Percentiles rank a stretch among this genome's conserved stretches.
Conservation (phyloP, 2,888 invertebrate genomes). For the Caenorhabditis imperialis region DNA sequence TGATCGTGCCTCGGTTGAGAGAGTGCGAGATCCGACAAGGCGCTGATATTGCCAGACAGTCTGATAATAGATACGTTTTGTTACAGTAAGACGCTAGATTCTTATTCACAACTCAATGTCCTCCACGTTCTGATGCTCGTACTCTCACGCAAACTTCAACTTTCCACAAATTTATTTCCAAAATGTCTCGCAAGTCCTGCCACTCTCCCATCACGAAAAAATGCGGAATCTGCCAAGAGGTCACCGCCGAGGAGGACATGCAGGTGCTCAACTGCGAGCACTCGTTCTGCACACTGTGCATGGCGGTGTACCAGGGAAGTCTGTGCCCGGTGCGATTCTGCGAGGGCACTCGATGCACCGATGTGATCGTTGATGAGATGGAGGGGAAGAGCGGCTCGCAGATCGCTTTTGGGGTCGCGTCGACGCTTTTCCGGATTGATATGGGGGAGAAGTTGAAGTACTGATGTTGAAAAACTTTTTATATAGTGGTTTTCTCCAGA, state of each 20-base stretch:
- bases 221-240: conserved; percentile 56
- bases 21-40: too few relatives aligned
- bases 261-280: conserved; percentile 61
- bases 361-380: conserved; percentile 65
- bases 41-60: too few relatives aligned
- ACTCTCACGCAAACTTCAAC: too few relatives aligned
- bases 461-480: not conserved
- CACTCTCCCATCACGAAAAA: conserved; percentile 1
- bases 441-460: conserved; percentile 49
- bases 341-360: conserved; percentile 56
- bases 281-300: conserved; percentile 58
- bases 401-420: conserved; percentile 56
- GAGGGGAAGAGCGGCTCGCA: conserved; percentile 44
- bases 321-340: conserved; percentile 62
- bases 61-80: too few relatives aligned
- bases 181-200: too few relatives aligned
- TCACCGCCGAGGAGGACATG: conserved; percentile 53
- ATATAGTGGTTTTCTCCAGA: conserved; percentile 12
- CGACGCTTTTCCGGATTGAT: conserved; percentile 43
- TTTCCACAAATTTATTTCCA: too few relatives aligned
- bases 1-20: too few relatives aligned
- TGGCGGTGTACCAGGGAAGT: conserved; percentile 42
- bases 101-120: too few relatives aligned
- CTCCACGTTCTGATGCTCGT: too few relatives aligned
- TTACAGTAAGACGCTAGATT: too few relatives aligned